Conservation (phyloP, 2,797 vertebrate genomes). For the Oreonectes daqikongensis region DNA sequence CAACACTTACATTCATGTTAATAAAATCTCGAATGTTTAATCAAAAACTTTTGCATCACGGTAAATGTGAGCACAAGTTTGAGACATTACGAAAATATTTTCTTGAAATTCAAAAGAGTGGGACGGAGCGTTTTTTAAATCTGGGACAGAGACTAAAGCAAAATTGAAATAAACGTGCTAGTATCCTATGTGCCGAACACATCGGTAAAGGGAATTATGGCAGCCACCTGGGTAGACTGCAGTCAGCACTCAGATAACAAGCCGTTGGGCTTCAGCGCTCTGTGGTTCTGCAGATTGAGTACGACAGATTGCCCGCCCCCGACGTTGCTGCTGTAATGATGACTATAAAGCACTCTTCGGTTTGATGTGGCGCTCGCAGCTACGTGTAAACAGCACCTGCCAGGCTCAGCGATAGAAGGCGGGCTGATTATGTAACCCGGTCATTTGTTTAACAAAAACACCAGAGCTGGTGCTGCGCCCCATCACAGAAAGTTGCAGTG, state of each 20-base stretch:
- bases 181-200: slow-evolving; percentile 17
- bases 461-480: slow-evolving; percentile 18
- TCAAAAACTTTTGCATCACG: no score
- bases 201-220: slow-evolving; percentile 29
- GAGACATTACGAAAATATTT: no score
- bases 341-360: slow-evolving; percentile 46
- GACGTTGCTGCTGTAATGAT: slow-evolving; percentile 47
- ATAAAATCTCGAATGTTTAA: no score
- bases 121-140: neutral
- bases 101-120: neutral
- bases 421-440: slow-evolving; percentile 46
- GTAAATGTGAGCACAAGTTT: no score
- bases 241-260: slow-evolving; percentile 8
- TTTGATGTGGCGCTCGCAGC: slow-evolving; percentile 46
- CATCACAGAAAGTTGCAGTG: slow-evolving; percentile 5
- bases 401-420: slow-evolving; percentile 22
- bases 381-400: slow-evolving; percentile 59
- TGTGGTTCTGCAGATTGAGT: slow-evolving; percentile 48
- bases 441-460: slow-evolving; percentile 51
- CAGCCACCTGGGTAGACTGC: slow-evolving; percentile 33
- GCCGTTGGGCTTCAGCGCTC: slow-evolving; percentile 22
- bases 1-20: no score
- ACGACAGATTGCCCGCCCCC: slow-evolving; percentile 57
- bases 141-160: neutral
- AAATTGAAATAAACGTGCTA: neutral